A percentile compares a stretch with the other conserved stretches of the same genome.
Evolutionary conservation across 2,888 invertebrate genomes (phyloP).

Genomic region (Cantharis rufa): DNA sequence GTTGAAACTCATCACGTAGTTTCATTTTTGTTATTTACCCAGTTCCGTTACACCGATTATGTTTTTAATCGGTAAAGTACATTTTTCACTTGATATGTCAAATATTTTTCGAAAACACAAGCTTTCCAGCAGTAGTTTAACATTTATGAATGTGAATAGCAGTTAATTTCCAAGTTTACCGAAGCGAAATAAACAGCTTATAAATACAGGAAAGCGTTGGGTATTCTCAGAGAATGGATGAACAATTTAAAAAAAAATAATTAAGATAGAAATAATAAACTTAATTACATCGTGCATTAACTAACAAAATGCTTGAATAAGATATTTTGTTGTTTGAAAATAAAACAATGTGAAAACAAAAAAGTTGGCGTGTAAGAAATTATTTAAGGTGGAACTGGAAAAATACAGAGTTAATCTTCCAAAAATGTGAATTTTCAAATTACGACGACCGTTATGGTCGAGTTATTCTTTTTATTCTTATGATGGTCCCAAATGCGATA

Average conservation of each 20-base stretch:
- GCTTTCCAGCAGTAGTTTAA: background rate
- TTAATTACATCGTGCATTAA: constrained; percentile 2
- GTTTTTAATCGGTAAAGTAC: background rate
- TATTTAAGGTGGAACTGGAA: background rate
- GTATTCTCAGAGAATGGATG: background rate
- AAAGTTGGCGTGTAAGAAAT: background rate
- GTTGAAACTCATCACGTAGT: background rate
- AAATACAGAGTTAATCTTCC: background rate
- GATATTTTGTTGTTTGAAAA: background rate
- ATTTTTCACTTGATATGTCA: background rate
- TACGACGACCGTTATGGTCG: background rate
- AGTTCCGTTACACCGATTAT: background rate
- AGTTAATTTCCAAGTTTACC: constrained; percentile 13
- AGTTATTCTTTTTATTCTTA: background rate
- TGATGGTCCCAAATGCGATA: background rate
- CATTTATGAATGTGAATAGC: background rate
- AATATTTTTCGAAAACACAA: background rate
- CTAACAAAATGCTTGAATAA: background rate
- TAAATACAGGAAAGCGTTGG: constrained; percentile 23
- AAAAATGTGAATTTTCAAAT: background rate
- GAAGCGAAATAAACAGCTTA: constrained; percentile 18
- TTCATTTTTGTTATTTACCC: background rate
- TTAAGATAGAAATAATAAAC: constrained; percentile 2
- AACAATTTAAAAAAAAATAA: constrained; percentile 5
- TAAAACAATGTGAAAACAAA: background rate